phyloP scores from a whole-genome alignment of 37 sponge, comb jelly and placozoan species.

The Ephydatia muelleri region DNA sequence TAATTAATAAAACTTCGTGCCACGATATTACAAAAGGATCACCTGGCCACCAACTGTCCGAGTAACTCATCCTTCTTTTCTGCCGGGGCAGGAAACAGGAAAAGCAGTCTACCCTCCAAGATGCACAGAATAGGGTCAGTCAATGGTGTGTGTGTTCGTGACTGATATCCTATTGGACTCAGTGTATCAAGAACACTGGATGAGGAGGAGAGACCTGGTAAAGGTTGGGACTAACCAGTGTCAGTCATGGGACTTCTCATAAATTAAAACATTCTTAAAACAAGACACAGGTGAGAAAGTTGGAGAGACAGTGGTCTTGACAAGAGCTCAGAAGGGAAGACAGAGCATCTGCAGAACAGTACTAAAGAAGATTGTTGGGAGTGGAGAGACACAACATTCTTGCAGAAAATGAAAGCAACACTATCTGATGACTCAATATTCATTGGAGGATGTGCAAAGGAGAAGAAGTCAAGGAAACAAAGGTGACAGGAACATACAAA shows the following conservation, averaged over 20 bases:
- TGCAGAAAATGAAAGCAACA: not conserved
- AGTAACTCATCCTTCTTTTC: not conserved
- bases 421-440: too few relatives aligned
- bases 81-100: not conserved
- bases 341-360: not conserved
- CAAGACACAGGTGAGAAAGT: not conserved
- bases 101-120: not conserved
- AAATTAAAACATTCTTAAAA: not conserved
- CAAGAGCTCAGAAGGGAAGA: constrained; percentile 10
- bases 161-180: constrained; percentile 39
- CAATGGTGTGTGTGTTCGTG: constrained; percentile 2
- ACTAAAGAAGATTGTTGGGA: not conserved
- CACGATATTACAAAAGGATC: not conserved
- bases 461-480: too few relatives aligned
- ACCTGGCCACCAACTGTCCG: not conserved
- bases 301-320: constrained; percentile 14
- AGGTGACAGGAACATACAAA: too few relatives aligned
- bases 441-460: too few relatives aligned
- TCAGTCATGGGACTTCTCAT: constrained; percentile 43
- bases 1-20: not conserved
- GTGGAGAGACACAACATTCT: not conserved
- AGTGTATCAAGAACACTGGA: constrained; percentile 29
- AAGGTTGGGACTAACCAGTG: constrained; percentile 19
- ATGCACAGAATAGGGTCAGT: constrained; percentile 8
- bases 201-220: constrained; percentile 37